phyloP scores from a whole-genome alignment of 2,113 vertebrate genomes.

The Callorhinus ursinus region DNA sequence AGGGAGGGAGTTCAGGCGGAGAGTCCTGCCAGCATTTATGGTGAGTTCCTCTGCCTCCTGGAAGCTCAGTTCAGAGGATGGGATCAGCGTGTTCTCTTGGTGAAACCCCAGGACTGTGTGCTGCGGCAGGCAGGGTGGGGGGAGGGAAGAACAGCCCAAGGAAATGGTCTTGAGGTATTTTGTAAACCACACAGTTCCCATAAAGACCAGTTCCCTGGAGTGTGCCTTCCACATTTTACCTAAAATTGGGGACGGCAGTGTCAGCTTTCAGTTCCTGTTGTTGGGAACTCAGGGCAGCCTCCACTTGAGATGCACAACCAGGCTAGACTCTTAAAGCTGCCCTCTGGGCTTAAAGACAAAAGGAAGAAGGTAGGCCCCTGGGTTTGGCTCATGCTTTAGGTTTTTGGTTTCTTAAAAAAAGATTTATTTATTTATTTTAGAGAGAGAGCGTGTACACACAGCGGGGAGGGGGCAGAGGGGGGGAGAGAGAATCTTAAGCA shows the following conservation, averaged over 20 bases:
- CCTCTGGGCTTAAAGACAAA: background rate
- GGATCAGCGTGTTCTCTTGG: background rate
- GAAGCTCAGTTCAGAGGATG: background rate
- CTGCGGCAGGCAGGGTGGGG: accelerated
- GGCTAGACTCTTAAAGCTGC: background rate
- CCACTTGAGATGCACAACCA: accelerated
- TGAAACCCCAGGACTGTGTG: background rate
- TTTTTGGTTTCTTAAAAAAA: background rate
- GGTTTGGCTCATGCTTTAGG: too few relatives aligned
- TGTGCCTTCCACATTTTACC: background rate
- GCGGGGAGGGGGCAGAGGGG: background rate
- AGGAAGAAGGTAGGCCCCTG: background rate
- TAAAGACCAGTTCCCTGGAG: background rate
- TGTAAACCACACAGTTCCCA: background rate
- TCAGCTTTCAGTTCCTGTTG: background rate
- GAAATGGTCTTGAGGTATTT: background rate
- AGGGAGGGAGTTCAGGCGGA: background rate
- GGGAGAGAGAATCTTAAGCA: background rate
- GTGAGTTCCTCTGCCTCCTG: background rate
- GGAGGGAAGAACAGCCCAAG: background rate
- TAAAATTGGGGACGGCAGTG: accelerated
- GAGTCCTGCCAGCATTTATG: background rate
- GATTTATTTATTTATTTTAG: background rate
- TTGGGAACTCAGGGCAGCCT: background rate
- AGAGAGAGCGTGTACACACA: background rate